A percentile compares a stretch with the other conserved stretches of the same genome.
These are phyloP conservation scores for Scaptodrosophila lebanonensis DNA, from an alignment of 1,140 invertebrate genomes.

Conservation along the genomic window DNA sequence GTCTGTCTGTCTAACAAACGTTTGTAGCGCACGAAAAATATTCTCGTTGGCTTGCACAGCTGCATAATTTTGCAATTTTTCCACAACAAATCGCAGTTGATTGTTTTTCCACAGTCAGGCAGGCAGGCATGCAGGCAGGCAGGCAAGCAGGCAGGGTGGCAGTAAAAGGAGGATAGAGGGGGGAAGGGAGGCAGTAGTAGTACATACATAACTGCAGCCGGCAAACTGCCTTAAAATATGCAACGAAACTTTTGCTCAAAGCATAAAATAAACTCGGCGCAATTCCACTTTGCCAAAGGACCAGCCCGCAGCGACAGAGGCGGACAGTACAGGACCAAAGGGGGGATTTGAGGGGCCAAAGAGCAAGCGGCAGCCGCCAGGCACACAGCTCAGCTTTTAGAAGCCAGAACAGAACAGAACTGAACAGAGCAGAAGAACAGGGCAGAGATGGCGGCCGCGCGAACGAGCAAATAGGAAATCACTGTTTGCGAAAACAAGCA, in stretches of 20 bases:
- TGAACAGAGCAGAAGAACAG: not conserved
- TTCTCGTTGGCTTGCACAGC: constrained; percentile 29
- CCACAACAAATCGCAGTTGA: constrained; percentile 73
- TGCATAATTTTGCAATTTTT: constrained; percentile 73
- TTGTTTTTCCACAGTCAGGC: constrained; percentile 64
- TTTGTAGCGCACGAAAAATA: constrained; percentile 58
- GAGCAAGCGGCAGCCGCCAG: no score
- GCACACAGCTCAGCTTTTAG: no score
- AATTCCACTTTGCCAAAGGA: constrained; percentile 51
- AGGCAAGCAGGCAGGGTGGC: no score
- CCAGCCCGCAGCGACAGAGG: no score
- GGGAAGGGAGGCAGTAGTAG: no score
- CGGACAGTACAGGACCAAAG: no score
- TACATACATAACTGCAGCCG: constrained; percentile 59
- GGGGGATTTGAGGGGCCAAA: no score
- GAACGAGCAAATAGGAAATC: constrained; percentile 55
- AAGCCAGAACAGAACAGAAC: no score
- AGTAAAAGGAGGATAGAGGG: no score
- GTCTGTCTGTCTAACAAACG: constrained; percentile 52
- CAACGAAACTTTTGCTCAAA: constrained; percentile 73
- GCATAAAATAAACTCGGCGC: constrained; percentile 70
- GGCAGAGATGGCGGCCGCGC: not conserved
- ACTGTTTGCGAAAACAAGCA: constrained; percentile 60
- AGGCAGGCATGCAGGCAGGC: no score
- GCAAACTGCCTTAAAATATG: constrained; percentile 72